phyloP scores from a whole-genome alignment of 2,888 invertebrate genomes.

The Glaucopsyche alexis region DNA sequence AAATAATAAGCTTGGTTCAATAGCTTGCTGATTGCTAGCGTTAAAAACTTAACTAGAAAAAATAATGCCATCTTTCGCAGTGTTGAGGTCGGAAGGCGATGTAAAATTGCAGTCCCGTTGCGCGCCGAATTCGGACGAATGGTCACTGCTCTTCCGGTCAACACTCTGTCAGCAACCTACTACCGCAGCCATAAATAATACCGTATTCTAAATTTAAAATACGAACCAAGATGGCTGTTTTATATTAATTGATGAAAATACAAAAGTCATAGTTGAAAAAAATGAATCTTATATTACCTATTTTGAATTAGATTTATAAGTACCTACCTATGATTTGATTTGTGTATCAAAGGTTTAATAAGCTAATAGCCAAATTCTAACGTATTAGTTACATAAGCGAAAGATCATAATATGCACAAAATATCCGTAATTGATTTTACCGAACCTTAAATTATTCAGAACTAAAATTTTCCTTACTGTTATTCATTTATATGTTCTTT shows the following conservation, averaged over 20 bases:
- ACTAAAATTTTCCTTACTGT: not conserved
- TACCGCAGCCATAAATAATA: not conserved
- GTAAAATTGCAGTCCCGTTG: constrained; percentile 73
- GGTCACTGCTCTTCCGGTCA: constrained; percentile 75
- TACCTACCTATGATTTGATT: not conserved
- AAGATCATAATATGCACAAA: no score
- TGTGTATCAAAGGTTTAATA: not conserved
- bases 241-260: no score
- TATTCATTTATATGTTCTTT: not conserved
- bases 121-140: constrained; percentile 62
- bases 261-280: no score
- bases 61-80: not conserved
- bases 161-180: constrained; percentile 35
- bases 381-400: no score
- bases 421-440: no score
- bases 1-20: not conserved
- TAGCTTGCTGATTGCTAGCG: not conserved
- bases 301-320: no score
- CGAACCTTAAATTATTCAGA: no score
- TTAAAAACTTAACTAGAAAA: not conserved
- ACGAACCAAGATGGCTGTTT: no score
- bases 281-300: no score
- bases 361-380: not conserved
- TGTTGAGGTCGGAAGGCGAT: constrained; percentile 46
- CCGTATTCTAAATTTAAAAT: not conserved